phyloP scores from a whole-genome alignment of 1,140 invertebrate genomes.

The Calliphora vicina region DNA sequence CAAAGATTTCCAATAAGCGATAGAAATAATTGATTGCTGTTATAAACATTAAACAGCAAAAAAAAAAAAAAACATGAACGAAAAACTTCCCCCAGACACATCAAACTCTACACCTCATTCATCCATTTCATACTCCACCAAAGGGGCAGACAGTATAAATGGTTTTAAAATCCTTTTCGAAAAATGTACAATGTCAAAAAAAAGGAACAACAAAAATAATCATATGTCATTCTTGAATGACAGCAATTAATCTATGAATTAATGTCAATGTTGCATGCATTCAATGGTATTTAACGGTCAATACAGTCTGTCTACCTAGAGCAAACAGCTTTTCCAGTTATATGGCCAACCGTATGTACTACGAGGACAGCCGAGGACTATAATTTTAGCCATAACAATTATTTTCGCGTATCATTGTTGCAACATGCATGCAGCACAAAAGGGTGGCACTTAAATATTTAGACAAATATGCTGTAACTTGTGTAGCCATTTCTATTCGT shows the following conservation, averaged over 20 bases:
- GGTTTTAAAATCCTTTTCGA: not conserved
- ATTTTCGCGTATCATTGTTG: constrained; percentile 13
- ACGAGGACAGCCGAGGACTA: not conserved
- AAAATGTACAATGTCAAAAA: not conserved
- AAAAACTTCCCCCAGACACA: not conserved
- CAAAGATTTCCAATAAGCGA: constrained; percentile 16
- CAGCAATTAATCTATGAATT: constrained; percentile 16
- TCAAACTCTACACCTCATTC: not conserved
- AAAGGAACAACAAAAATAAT: constrained; percentile 2
- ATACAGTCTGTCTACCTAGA: not conserved
- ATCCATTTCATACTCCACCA: not conserved
- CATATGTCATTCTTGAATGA: constrained; percentile 9
- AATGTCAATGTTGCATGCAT: constrained; percentile 16
- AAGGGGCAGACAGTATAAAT: not conserved
- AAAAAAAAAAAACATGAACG: too few relatives aligned
- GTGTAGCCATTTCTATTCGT: too few relatives aligned
- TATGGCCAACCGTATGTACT: not conserved
- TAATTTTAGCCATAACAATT: constrained; percentile 6
- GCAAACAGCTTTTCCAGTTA: not conserved
- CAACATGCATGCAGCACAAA: not conserved
- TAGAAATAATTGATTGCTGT: constrained; percentile 5
- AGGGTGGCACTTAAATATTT: not conserved
- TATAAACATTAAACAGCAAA: constrained; percentile 10
- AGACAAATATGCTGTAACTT: too few relatives aligned
- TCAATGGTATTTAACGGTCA: constrained; percentile 13